A percentile compares a stretch with the other conserved stretches of the same genome.
phyloP scores from a whole-genome alignment of 2,888 invertebrate genomes.

The Osedax fenrisi region DNA sequence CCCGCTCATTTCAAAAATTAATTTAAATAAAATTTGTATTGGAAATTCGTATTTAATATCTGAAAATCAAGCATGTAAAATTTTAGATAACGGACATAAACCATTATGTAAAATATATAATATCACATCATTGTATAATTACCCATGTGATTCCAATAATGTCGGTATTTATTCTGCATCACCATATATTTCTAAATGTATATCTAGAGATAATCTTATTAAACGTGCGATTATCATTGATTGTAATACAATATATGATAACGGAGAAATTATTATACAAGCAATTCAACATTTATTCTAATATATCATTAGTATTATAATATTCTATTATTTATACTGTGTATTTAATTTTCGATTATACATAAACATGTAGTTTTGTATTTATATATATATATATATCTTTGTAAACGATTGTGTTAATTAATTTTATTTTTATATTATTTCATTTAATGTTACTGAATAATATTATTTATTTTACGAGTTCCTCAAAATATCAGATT shows the following conservation, averaged over 20 bases:
- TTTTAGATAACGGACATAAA: background rate
- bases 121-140: background rate
- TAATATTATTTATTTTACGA: background rate
- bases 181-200: background rate
- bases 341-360: too few species aligned
- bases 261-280: background rate
- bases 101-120: background rate
- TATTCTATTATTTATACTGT: too few species aligned
- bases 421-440: too few species aligned
- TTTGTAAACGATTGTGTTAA: too few species aligned
- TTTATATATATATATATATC: background rate
- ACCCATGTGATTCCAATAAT: background rate
- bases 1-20: background rate
- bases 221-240: background rate
- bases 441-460: background rate
- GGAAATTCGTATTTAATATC: background rate
- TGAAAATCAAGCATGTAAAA: background rate
- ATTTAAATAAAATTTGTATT: background rate
- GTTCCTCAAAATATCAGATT: background rate
- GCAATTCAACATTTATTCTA: background rate
- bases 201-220: background rate
- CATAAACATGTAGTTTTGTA: background rate
- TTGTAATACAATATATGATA: background rate
- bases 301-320: background rate
- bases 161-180: background rate